These are phyloP conservation scores for human DNA, from an alignment of 2,113 vertebrate species.

Conservation along the genomic window DNA sequence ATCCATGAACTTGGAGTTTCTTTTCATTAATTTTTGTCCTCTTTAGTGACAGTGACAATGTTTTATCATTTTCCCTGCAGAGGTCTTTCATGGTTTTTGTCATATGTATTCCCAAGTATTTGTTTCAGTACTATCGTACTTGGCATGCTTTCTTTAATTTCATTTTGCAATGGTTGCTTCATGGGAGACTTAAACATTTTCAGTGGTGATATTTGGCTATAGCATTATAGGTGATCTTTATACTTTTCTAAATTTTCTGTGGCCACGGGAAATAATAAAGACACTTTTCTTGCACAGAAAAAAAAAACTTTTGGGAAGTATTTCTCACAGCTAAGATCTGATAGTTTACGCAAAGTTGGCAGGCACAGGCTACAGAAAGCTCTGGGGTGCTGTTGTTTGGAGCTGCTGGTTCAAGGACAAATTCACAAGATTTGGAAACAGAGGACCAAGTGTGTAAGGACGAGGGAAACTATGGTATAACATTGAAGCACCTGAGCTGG, in stretches of 20 bases:
- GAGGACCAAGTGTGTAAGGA: background rate
- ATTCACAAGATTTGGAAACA: background rate
- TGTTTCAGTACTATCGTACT: background rate
- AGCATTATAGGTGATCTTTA: background rate
- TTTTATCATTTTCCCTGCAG: background rate
- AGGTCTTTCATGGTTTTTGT: background rate
- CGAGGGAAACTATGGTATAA: fast-evolving
- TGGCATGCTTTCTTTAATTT: background rate
- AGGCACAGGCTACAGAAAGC: background rate
- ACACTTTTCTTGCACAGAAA: background rate
- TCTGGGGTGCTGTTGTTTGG: background rate
- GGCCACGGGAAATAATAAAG: background rate
- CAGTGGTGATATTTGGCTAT: background rate
- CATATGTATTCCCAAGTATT: background rate
- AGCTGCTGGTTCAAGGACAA: background rate
- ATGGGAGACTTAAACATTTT: background rate
- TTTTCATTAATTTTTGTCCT: background rate
- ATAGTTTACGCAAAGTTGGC: background rate
- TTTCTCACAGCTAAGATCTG: background rate
- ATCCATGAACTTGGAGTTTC: background rate
- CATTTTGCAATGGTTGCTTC: background rate
- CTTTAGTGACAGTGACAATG: background rate
- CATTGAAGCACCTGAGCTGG: too few relatives aligned
- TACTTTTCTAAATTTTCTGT: background rate
- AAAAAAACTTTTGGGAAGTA: background rate